Base-by-base conservation (phyloP, 2,113 vertebrate genomes). In the Archocentrus centrarchus region DNA sequence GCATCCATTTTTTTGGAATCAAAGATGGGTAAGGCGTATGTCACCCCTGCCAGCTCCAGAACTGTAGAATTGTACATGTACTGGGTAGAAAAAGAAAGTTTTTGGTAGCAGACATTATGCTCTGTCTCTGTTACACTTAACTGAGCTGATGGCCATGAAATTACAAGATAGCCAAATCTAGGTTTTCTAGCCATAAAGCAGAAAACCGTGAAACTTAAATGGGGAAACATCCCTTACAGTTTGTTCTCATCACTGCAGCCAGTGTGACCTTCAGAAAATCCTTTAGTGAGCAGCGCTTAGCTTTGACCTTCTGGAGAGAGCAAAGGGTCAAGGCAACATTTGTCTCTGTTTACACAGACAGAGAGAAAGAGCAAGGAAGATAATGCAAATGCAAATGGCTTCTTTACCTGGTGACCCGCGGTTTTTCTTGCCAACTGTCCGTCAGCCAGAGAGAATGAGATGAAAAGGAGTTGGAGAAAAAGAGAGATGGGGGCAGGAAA, bases 401-500 rank as follows among this genome's bases (percentile, higher is more conserved):
- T 86, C 63, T 64, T 95, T 95, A 95, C 94, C 93, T 94, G 91
- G 70, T 88, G 90, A 94, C 85, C 90, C 87, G 1, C 86, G 93
- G 80, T 89, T 93, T 93, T 93, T 94, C 93, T 94, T 94, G 84
- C 92, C 93, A 84, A 93, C 94, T 95, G 94, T 92, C 81, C 88
- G 14, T 93, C 91, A 91, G 91, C 89, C 79, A 53, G 32, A 86
- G 39, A 86, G 63, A 86, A 86, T 64, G 66, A 86, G 22, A 87
- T 81, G 87, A 85, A 30, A 78, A 79, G 68, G 82, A 81, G 63
- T 55, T 81, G 79, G 30, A 86, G 63, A 64, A 84, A 84, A 82
- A 50, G 18, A 11, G 62, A 66, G 41, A 77, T 1, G 68, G 58
- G 61, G 41, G n/a, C 30, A 7, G 17, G 24, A 24, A 32, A 14